A percentile compares a stretch with the other conserved stretches of the same genome.
Conservation (phyloP, 2,113 vertebrate species). For the Delphinus delphis region DNA sequence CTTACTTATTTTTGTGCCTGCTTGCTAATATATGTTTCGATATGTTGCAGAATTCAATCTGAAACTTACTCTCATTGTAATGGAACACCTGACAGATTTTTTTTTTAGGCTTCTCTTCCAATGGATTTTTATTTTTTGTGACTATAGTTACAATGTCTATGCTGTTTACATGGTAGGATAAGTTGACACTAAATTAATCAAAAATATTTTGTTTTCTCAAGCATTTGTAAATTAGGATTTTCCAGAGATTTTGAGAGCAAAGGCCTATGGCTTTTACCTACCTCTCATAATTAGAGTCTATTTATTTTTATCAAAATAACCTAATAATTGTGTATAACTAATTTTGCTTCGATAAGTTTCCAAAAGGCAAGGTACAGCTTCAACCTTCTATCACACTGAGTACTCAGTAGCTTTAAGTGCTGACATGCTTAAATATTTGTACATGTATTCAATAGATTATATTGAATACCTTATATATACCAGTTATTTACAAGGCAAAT, state of each 20-base stretch:
- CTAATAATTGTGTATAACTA: background rate
- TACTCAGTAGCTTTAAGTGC: background rate
- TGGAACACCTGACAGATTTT: background rate
- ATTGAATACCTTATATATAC: background rate
- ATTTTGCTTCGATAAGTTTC: background rate
- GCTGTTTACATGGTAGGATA: background rate
- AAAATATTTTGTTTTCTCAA: background rate
- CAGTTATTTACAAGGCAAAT: conserved; percentile 24
- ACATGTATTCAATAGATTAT: background rate
- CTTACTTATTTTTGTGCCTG: background rate
- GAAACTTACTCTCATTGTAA: background rate
- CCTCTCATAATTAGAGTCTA: background rate
- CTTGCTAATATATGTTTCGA: background rate
- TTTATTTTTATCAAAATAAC: background rate
- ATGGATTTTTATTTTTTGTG: background rate
- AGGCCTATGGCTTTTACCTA: background rate
- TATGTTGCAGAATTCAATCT: background rate
- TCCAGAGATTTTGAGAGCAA: background rate
- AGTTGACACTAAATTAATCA: background rate
- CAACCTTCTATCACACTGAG: background rate
- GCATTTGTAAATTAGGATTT: background rate
- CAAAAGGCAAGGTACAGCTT: background rate
- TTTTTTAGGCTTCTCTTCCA: background rate
- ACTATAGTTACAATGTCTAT: background rate
- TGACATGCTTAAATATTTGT: background rate